Conservation (phyloP, 2,113 vertebrate genomes). For the Varanus komodoensis region DNA sequence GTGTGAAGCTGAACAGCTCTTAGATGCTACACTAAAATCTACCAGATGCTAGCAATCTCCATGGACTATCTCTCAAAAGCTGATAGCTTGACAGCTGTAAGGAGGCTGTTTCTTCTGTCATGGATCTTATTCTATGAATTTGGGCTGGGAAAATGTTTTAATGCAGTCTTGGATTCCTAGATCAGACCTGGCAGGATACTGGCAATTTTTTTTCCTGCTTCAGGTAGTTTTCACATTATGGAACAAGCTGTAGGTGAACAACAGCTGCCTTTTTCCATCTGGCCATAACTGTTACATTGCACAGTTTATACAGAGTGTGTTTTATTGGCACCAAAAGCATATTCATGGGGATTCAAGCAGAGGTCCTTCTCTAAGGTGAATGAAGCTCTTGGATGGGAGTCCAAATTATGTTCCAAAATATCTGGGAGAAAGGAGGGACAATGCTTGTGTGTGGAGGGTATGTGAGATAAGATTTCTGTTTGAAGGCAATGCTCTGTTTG, state of each 20-base stretch:
- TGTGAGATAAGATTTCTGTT: constrained; percentile 4
- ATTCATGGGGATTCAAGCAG: not conserved
- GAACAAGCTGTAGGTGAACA: constrained; percentile 9
- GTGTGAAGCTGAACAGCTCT: not conserved
- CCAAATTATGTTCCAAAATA: constrained; percentile 19
- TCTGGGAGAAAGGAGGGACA: not conserved
- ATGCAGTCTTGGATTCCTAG: not conserved
- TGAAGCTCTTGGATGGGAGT: constrained; percentile 1
- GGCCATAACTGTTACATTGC: not conserved
- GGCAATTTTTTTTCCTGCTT: not conserved
- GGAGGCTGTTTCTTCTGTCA: not conserved
- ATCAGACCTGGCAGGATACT: constrained; percentile 13
- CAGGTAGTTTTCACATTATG: constrained; percentile 13
- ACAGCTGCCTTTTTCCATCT: constrained; percentile 27
- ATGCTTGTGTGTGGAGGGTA: too few relatives aligned
- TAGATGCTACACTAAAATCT: not conserved
- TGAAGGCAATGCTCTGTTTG: constrained; percentile 38
- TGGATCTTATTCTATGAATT: not conserved
- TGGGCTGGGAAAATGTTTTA: not conserved
- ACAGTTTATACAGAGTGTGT: not conserved
- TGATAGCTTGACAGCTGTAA: not conserved
- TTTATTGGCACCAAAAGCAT: not conserved
- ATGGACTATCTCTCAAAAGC: not conserved
- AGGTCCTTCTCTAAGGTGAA: not conserved
- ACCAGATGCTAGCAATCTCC: not conserved